phyloP scores from a whole-genome alignment of 2,113 vertebrate species.

The Calypte anna region DNA sequence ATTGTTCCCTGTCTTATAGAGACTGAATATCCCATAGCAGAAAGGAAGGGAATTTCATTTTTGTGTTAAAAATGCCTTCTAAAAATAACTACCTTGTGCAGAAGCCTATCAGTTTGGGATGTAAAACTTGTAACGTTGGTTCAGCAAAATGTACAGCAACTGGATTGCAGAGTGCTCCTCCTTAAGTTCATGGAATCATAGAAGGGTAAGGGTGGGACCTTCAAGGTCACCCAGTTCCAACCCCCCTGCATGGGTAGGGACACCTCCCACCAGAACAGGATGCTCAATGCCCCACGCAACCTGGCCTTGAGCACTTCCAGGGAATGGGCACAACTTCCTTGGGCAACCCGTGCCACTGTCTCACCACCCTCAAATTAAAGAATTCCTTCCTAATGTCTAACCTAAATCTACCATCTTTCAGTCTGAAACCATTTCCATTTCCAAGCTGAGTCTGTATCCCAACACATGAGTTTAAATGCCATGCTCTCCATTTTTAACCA shows the following conservation, averaged over 20 bases:
- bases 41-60: not conserved
- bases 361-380: too few relatives aligned
- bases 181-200: not conserved
- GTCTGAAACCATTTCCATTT: too few relatives aligned
- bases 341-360: too few relatives aligned
- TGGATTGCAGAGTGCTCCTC: not conserved
- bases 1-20: not conserved
- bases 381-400: too few relatives aligned
- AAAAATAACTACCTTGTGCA: not conserved
- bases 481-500: not conserved
- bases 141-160: not conserved
- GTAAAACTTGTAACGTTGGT: not conserved
- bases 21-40: not conserved
- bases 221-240: too few relatives aligned
- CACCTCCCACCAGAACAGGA: too few relatives aligned
- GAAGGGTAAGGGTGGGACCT: too few relatives aligned
- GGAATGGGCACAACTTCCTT: too few relatives aligned
- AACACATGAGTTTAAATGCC: rapidly evolving
- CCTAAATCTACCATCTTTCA: too few relatives aligned
- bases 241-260: too few relatives aligned
- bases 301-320: too few relatives aligned
- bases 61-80: not conserved
- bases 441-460: rapidly evolving
- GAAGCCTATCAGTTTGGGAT: not conserved
- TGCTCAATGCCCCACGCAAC: too few relatives aligned